Evolutionary conservation across 2,113 vertebrate species (phyloP), one percentile per base, ranked within the genome.

Genomic region (Nerophis ophidion): DNA sequence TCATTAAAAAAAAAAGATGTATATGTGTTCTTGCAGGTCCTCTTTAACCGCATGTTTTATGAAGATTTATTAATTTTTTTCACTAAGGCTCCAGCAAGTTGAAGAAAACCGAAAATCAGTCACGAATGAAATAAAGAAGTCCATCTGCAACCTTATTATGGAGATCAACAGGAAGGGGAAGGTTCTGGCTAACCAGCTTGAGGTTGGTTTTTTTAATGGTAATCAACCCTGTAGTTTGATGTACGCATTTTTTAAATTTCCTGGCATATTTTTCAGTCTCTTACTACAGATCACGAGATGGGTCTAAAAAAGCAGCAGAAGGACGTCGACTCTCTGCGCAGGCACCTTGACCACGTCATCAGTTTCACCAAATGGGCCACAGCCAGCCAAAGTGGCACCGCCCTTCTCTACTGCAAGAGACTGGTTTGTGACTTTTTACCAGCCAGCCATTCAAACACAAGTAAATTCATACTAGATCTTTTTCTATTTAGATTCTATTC

Each of bases 131-230:
- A 98, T 99, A 70, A 98, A 97, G 89, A 95, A 98, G 81, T 94
- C 96, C 51, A 95, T 98, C 78, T 98, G 95, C 84, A 95, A 93
- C 38, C 66, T 99, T 67, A 98, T 99, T 77, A 93, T 98, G 86
- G 97, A 99, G 88, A 97, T 99, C 79, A 99, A 99, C 82, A 93
- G 94, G 84, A 98, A 97, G 69, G 97, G 97, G 33, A 99, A 98
- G 88, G 93, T 96, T 74, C 80, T 99, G 33, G 84, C 97, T 5
- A 96, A 96, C 85, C 96, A 99, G 36, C 90, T 99, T 10, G 94
- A 99, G 93, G 97, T 98, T 6, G 26, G 8, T 34, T 15, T 38
- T 5, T 4, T 13, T 1, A 16, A 1, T 16, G 26, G 26, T 26
- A 26, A 26, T 26, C 26, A 26, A 26, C 8, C 0, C 7, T 8